Evolutionary conservation across 2,888 invertebrate genomes (phyloP).

Genomic region (Harpalus rubripes): DNA sequence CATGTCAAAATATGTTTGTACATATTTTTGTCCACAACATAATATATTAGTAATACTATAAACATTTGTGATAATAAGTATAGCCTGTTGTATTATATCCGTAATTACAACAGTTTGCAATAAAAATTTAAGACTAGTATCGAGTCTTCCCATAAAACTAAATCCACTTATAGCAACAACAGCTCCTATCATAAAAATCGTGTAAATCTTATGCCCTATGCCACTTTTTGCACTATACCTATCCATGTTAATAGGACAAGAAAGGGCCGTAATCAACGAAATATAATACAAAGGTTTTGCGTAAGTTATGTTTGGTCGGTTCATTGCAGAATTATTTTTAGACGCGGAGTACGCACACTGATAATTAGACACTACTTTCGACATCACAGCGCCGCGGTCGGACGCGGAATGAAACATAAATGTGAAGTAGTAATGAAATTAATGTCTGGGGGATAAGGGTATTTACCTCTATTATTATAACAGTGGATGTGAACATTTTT

Average conservation of each 20-base stretch:
- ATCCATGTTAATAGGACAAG: conserved; percentile 63
- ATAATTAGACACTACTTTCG: conserved; percentile 22
- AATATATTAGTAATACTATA: conserved; percentile 42
- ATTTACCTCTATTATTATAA: conserved; percentile 46
- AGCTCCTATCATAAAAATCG: conserved; percentile 10
- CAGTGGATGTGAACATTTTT: conserved; percentile 25
- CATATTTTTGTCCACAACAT: conserved; percentile 30
- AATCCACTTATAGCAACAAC: neutral
- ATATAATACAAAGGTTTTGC: conserved; percentile 60
- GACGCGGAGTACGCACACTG: conserved; percentile 20
- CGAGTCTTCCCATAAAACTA: conserved; percentile 13
- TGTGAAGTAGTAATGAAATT: conserved; percentile 57
- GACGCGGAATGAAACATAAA: conserved; percentile 23
- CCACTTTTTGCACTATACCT: conserved; percentile 52
- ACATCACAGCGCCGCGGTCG: conserved; percentile 27
- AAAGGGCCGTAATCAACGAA: conserved; percentile 46
- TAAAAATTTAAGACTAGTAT: conserved; percentile 16
- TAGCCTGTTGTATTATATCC: conserved; percentile 42
- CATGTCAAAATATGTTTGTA: conserved; percentile 57
- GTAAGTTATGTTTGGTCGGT: conserved; percentile 50
- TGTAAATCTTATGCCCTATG: conserved; percentile 35
- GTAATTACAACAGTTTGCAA: conserved; percentile 59
- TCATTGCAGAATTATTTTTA: conserved; percentile 28
- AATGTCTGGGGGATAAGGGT: conserved; percentile 53
- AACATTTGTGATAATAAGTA: conserved; percentile 43